phyloP scores from a whole-genome alignment of 2,113 vertebrate species.

The Percopsis transmontana region DNA sequence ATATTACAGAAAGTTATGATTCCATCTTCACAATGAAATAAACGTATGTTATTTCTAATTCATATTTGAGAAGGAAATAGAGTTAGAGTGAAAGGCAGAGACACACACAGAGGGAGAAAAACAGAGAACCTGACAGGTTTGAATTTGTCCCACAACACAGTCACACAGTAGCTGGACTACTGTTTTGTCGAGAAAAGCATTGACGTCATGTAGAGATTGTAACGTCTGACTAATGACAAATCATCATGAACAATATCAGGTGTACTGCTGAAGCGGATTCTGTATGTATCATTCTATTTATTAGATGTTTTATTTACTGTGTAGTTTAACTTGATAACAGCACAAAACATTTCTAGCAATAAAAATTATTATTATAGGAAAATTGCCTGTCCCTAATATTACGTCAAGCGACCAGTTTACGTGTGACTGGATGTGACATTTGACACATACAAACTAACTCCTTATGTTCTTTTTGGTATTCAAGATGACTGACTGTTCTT shows the following conservation, averaged over 20 bases:
- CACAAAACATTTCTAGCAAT: too few relatives aligned
- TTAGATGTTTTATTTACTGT: not conserved
- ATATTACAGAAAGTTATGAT: too few relatives aligned
- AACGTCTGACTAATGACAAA: constrained; percentile 3
- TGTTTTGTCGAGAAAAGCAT: constrained; percentile 31
- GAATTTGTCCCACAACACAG: constrained; percentile 14
- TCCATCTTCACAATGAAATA: too few relatives aligned
- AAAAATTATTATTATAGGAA: too few relatives aligned
- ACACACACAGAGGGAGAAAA: not conserved
- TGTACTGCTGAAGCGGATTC: not conserved
- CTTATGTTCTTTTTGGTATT: too few relatives aligned
- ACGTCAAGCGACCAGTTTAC: too few relatives aligned
- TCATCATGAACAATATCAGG: constrained; percentile 6
- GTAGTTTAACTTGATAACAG: constrained; percentile 5
- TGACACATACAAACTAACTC: too few relatives aligned
- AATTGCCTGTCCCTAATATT: too few relatives aligned
- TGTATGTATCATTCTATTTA: not conserved
- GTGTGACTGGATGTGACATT: too few relatives aligned
- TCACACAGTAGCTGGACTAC: not conserved
- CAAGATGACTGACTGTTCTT: too few relatives aligned
- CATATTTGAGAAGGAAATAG: too few relatives aligned
- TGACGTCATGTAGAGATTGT: constrained; percentile 33
- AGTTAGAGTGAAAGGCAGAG: not conserved
- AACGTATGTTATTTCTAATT: too few relatives aligned
- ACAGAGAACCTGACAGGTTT: not conserved